Evolutionary conservation across 2,888 invertebrate genomes (phyloP).

Genomic region (Xiphydria camelus): DNA sequence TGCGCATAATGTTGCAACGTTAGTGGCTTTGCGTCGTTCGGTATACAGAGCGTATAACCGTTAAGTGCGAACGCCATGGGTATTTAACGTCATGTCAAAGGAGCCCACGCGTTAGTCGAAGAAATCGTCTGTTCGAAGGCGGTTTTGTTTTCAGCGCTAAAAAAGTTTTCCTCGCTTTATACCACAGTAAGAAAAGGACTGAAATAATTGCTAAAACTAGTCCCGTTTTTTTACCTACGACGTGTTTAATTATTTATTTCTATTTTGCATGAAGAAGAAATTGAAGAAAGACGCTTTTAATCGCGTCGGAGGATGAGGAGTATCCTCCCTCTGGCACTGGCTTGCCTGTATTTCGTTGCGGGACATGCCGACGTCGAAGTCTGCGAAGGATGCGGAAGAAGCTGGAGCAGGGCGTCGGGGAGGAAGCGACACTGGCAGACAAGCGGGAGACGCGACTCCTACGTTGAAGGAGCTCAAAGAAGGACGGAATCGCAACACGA

Average conservation of each 20-base stretch:
- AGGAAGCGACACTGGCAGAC: conserved; percentile 8
- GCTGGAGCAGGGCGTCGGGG: conserved; percentile 2
- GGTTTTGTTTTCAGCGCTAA: too few species aligned
- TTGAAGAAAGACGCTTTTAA: background rate
- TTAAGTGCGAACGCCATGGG: conserved; percentile 16
- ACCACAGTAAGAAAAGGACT: background rate
- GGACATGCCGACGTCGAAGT: conserved; percentile 1
- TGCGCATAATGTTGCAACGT: conserved; percentile 6
- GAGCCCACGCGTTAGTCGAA: too few species aligned
- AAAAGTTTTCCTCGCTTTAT: too few species aligned
- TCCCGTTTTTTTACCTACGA: background rate
- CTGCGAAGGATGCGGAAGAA: conserved; percentile 4
- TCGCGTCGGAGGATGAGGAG: background rate
- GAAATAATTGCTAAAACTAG: background rate
- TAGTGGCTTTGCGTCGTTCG: conserved; percentile 18
- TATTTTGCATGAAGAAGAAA: conserved; percentile 11
- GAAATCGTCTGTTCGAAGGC: too few species aligned
- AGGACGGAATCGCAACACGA: conserved; percentile 4
- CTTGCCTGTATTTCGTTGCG: conserved; percentile 1
- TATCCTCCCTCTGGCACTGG: background rate
- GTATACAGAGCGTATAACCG: conserved; percentile 29
- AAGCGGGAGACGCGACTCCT: conserved; percentile 7
- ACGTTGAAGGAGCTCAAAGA: background rate
- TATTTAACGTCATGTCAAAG: conserved; percentile 29
- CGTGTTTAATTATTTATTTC: too few species aligned